A percentile compares a stretch with the other conserved stretches of the same genome.
Evolutionary conservation across 2,113 vertebrate species (phyloP).

Genomic region (Muscicapa adusta): DNA sequence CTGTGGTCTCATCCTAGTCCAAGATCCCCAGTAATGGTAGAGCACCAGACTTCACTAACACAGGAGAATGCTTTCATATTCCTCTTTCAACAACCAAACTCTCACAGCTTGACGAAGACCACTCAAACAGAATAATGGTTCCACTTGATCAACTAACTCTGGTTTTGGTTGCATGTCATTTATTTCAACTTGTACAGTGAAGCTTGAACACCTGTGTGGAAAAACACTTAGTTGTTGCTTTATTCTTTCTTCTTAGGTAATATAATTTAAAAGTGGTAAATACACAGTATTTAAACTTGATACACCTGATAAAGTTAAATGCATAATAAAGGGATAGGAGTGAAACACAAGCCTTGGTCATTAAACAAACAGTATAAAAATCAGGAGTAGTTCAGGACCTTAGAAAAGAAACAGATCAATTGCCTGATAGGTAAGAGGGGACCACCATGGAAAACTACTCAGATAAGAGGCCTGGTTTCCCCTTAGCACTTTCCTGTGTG

Average conservation of each 20-base stretch:
- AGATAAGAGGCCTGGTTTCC: constrained; percentile 37
- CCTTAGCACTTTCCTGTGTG: constrained; percentile 45
- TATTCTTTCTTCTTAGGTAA: constrained; percentile 54
- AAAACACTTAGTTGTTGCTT: constrained; percentile 48
- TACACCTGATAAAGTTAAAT: constrained; percentile 78
- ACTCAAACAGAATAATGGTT: not conserved
- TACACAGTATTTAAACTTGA: constrained; percentile 80
- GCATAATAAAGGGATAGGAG: constrained; percentile 72
- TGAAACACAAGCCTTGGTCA: constrained; percentile 65
- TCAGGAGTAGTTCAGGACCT: constrained; percentile 37
- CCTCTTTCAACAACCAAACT: not conserved
- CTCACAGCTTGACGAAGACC: not conserved
- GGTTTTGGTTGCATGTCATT: constrained; percentile 61
- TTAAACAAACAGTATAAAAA: constrained; percentile 67
- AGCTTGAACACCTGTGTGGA: constrained; percentile 66
- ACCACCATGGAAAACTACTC: not conserved
- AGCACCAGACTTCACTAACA: not conserved
- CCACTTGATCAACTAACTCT: not conserved
- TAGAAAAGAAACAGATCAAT: constrained; percentile 38
- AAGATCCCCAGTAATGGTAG: not conserved
- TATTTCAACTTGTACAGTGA: constrained; percentile 76
- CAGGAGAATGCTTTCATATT: not conserved
- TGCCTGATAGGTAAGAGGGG: constrained; percentile 13
- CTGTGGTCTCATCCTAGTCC: not conserved
- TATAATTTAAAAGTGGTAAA: constrained; percentile 77